Evolutionary conservation across 2,888 invertebrate species (phyloP), one percentile per base, ranked within the genome.

Genomic region (Agrypnus murinus): DNA sequence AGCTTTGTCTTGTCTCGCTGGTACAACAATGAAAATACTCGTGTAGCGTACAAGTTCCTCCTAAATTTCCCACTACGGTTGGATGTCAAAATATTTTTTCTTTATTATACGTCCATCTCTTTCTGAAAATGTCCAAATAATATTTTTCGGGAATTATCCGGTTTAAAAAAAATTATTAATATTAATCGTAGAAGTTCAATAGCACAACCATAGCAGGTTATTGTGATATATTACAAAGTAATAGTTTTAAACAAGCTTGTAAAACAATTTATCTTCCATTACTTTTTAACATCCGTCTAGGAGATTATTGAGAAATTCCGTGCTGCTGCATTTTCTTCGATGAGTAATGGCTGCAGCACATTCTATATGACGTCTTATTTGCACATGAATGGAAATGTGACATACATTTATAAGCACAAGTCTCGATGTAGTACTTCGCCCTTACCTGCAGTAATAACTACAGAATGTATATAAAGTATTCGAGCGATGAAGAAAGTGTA

Each of bases 311-410:
- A 36, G 55, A 55, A 55, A 36, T 36, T 17, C 8, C 34, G 55
- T 55, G 55, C 17, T 8, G 55, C 17, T 55, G 55, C 55, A 55
- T 55, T 55, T 55, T 55, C 55, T 36, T n/a, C 55, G n/a, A 55
- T 55, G 55, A 55, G 14, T 55, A 55, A 55, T 55, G 55, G 36
- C 17, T 55, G 55, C 55, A 55, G 55, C 36, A 36, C 36, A 55
- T 55, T 55, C 17, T 50, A 36, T 36, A 17, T 36, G 55, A 55
- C 55, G 55, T 55, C 55, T 36, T 55, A 55, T 55, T 55, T 55
- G 55, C 55, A 55, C 55, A 55, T 55, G 55, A 55, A 55, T 55
- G 55, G 17, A 55, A 55, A 55, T 55, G 36, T 55, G 36, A 55
- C 55, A 55, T 17, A 55, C 55, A 36, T 55, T 17, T 36, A 17